Base-by-base conservation (phyloP, 2,888 invertebrate genomes). In the Gortyna flavago region DNA sequence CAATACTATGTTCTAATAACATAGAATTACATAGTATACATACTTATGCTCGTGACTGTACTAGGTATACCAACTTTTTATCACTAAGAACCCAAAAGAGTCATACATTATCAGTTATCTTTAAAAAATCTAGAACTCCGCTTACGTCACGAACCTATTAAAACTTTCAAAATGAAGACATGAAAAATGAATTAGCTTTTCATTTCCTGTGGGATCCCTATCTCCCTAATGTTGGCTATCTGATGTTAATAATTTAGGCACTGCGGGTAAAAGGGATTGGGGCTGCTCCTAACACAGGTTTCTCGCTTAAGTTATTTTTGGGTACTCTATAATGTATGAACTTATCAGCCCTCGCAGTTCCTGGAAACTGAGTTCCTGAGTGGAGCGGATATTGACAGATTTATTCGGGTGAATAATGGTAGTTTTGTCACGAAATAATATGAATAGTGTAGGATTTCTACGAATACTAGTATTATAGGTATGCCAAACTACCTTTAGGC, bases 151-250 rank as follows among this genome's bases (percentile, higher is more conserved):
- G 85, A 89, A 88, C 89, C 90, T 90, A 93, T 94, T 93, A 94
- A 94, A 94, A 94, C 88, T 94, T 92, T 83, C 86, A 80, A 91
- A 62, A 92, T 90, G 90, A 90, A 90, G 92, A 89, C 90, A 90
- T 94, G 93, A 94, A 94, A 94, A 94, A 94, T 94, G 92, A 92
- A 92, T 92, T 90, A 89, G 89, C 89, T 91, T 80, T 89, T 90
- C 85, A 90, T 90, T 90, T 91, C 89, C 87, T 85, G 54, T 64
- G 87, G 79, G 89, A 84, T 71, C 44, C 67, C 74, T 81, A 79
- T 75, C 73, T 74, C 70, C 74, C 80, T 76, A 82, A 81, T 84
- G 78, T 77, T 69, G 83, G 77, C 69, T 88, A 87, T 90, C 85
- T 84, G 87, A 89, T 89, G 89, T 90, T 89, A 87, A 91, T 92